Evolutionary conservation across 2,113 vertebrate genomes (phyloP).

Genomic region (Holacanthus passer): DNA sequence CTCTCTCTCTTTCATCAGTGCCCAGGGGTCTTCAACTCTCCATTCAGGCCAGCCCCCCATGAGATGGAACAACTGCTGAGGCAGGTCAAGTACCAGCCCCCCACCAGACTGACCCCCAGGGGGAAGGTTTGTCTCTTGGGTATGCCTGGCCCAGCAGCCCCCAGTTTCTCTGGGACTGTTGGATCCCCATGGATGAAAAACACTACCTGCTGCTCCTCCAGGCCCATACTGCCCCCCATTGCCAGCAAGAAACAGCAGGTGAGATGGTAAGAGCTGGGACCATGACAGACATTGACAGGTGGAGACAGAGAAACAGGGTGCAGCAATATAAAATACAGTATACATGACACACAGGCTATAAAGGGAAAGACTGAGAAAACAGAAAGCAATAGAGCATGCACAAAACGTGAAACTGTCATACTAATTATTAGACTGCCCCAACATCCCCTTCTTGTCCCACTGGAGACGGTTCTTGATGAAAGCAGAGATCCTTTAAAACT

Average conservation of each 20-base stretch:
- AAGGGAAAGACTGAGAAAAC: not conserved
- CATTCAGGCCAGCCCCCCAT: slow-evolving; percentile 87
- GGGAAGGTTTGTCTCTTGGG: slow-evolving; percentile 51
- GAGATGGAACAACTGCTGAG: slow-evolving; percentile 90
- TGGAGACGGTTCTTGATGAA: slow-evolving; percentile 63
- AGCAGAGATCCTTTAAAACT: slow-evolving; percentile 70
- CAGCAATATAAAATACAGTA: not conserved
- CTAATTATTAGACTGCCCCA: slow-evolving; percentile 54
- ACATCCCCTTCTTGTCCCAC: slow-evolving; percentile 18
- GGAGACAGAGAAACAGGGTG: slow-evolving; percentile 6
- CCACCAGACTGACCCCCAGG: slow-evolving; percentile 56
- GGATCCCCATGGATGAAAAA: slow-evolving; percentile 60
- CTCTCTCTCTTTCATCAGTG: slow-evolving; percentile 78
- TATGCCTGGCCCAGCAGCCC: slow-evolving; percentile 32
- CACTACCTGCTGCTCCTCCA: slow-evolving; percentile 57
- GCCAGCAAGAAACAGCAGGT: slow-evolving; percentile 89
- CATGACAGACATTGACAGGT: slow-evolving; percentile 18
- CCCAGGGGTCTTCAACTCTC: slow-evolving; percentile 94
- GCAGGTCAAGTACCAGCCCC: slow-evolving; percentile 84
- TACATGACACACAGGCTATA: not conserved
- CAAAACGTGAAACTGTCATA: slow-evolving; percentile 40
- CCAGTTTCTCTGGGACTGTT: slow-evolving; percentile 21
- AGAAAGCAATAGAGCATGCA: slow-evolving; percentile 8
- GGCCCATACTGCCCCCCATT: slow-evolving; percentile 85
- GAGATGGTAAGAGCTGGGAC: slow-evolving; percentile 33